Evolutionary conservation across 2,888 invertebrate genomes (phyloP).

Genomic region (Linnaemya vulpina): DNA sequence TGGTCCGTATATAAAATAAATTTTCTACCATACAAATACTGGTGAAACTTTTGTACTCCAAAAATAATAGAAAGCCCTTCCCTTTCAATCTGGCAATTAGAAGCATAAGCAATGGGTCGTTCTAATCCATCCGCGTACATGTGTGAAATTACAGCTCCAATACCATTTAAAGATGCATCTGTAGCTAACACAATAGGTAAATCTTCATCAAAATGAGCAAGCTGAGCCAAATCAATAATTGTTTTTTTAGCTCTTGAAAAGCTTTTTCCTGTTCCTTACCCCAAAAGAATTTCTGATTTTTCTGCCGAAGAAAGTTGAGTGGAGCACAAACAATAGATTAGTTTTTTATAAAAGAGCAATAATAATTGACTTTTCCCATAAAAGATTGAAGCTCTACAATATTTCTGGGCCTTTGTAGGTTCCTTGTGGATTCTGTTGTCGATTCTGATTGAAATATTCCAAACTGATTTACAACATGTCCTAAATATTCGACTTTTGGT

Average conservation of each 20-base stretch:
- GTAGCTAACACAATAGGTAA: not conserved
- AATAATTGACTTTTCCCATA: slow-evolving; percentile 2
- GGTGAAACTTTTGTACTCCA: too few species aligned
- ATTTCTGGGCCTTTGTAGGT: not conserved
- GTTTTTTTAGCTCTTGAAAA: not conserved
- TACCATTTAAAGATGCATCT: too few species aligned
- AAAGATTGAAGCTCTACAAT: not conserved
- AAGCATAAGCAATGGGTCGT: too few species aligned
- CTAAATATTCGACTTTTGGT: not conserved
- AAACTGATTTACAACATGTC: slow-evolving; percentile 1
- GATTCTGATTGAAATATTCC: not conserved
- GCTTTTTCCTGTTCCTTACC: not conserved
- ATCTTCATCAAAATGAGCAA: not conserved
- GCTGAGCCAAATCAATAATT: not conserved
- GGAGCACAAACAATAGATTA: not conserved
- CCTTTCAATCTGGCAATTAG: too few species aligned
- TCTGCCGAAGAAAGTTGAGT: not conserved
- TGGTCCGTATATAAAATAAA: too few species aligned
- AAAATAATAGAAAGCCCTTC: too few species aligned
- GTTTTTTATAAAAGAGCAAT: not conserved
- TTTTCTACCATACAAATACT: too few species aligned
- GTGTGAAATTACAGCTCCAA: too few species aligned
- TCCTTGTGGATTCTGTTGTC: too few species aligned
- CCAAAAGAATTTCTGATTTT: not conserved
- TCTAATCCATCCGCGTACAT: too few species aligned